These are phyloP conservation scores for Myioborus miniatus DNA, from an alignment of 2,797 vertebrate species.

Conservation along the genomic window DNA sequence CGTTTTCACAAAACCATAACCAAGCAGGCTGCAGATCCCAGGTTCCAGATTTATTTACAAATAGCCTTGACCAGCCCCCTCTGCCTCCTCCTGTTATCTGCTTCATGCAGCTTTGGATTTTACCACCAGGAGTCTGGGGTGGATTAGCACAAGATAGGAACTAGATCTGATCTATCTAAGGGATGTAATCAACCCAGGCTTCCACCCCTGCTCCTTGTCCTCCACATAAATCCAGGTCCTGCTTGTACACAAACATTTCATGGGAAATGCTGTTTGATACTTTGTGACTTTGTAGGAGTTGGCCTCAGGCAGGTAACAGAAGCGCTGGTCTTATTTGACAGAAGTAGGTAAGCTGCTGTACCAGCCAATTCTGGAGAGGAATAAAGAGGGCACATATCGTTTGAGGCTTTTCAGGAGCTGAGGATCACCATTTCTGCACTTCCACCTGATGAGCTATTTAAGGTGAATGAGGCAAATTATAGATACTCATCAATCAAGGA, in stretches of 20 bases:
- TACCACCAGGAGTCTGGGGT: conserved; percentile 27
- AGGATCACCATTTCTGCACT: background rate
- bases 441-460: background rate
- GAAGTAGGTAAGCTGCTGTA: background rate
- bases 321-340: background rate
- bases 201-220: background rate
- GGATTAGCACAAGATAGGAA: conserved; percentile 46
- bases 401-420: background rate
- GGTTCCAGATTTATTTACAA: conserved; percentile 65
- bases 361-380: background rate
- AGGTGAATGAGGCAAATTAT: background rate
- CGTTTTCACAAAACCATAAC: conserved; percentile 51
- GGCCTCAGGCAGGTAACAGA: background rate
- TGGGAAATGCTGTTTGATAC: background rate
- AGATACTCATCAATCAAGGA: background rate
- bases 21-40: conserved; percentile 42
- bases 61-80: conserved; percentile 36
- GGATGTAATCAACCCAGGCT: background rate
- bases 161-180: conserved; percentile 21
- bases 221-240: background rate
- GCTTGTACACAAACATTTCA: background rate
- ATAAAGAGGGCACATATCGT: background rate
- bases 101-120: conserved; percentile 40
- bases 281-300: background rate
- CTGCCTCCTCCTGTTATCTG: conserved; percentile 29